phyloP scores from a whole-genome alignment of 2,797 vertebrate genomes.

The Cossypha caffra region DNA sequence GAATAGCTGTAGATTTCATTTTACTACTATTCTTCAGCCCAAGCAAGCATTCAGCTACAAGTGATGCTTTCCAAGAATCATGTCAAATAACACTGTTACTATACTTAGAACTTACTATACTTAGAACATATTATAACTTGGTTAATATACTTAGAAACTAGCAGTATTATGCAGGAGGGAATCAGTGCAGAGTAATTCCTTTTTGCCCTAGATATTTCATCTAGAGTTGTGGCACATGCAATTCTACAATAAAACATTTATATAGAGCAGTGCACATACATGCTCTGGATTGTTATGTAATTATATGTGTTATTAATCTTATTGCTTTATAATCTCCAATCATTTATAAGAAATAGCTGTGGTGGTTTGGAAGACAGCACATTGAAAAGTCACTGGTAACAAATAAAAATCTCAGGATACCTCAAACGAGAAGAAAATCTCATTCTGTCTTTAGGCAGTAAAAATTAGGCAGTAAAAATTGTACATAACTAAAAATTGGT shows the following conservation, averaged over 20 bases:
- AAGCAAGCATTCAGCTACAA: neutral
- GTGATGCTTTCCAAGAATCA: neutral
- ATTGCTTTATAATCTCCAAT: neutral
- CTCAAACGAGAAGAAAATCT: neutral
- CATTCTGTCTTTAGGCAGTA: neutral
- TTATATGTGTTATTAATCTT: neutral
- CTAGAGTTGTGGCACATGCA: neutral
- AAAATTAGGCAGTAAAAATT: neutral
- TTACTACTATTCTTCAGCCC: neutral
- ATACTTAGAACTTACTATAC: neutral
- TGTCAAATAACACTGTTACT: neutral
- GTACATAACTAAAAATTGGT: neutral
- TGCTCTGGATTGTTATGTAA: neutral
- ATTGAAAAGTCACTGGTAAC: neutral
- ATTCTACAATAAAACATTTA: neutral
- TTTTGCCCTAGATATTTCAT: neutral
- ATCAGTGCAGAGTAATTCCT: neutral
- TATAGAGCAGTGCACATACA: neutral
- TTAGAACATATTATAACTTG: neutral
- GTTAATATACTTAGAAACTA: neutral
- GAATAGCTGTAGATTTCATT: neutral
- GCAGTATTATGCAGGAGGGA: neutral
- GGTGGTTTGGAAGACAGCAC: rapidly evolving
- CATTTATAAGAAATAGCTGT: neutral
- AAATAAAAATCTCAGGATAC: neutral